Evolutionary conservation across 2,113 vertebrate genomes (phyloP).

Genomic region (Macroglossus sobrinus): DNA sequence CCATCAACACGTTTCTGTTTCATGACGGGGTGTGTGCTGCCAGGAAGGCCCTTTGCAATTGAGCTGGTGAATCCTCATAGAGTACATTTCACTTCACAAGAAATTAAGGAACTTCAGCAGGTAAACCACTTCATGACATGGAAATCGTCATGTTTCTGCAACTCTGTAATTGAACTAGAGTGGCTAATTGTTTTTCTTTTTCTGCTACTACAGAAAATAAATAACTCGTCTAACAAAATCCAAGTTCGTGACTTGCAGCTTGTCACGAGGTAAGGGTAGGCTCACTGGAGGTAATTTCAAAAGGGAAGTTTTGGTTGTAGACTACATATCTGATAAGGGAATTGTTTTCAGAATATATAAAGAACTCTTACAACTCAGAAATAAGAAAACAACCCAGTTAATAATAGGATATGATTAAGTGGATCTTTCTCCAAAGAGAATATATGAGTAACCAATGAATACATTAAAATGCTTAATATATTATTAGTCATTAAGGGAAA

Average conservation of each 20-base stretch:
- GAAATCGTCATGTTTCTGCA: slow-evolving; percentile 35
- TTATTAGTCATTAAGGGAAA: neutral
- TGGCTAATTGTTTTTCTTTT: slow-evolving; percentile 68
- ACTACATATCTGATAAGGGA: neutral
- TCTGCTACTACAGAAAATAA: slow-evolving; percentile 87
- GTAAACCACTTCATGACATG: slow-evolving; percentile 78
- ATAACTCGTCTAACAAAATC: slow-evolving; percentile 94
- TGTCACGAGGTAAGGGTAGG: slow-evolving; percentile 89
- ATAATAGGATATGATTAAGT: neutral
- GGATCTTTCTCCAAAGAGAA: slow-evolving; percentile 7
- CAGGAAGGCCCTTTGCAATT: slow-evolving; percentile 97
- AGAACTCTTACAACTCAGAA: neutral
- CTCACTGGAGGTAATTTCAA: neutral
- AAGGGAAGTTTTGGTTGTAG: neutral
- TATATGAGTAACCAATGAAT: neutral
- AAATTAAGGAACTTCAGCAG: slow-evolving; percentile 94
- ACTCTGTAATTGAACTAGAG: slow-evolving; percentile 34
- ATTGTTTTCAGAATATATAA: slow-evolving; percentile 1
- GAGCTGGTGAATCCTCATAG: slow-evolving; percentile 95
- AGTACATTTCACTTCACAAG: slow-evolving; percentile 80
- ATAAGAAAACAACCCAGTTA: neutral
- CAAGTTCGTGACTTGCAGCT: slow-evolving; percentile 95
- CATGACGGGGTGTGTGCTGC: slow-evolving; percentile 62
- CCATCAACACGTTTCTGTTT: slow-evolving; percentile 78
- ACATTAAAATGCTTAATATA: neutral